Base-by-base conservation (phyloP, 2,797 vertebrate species). In the Tenualosa thibaudeaui region DNA sequence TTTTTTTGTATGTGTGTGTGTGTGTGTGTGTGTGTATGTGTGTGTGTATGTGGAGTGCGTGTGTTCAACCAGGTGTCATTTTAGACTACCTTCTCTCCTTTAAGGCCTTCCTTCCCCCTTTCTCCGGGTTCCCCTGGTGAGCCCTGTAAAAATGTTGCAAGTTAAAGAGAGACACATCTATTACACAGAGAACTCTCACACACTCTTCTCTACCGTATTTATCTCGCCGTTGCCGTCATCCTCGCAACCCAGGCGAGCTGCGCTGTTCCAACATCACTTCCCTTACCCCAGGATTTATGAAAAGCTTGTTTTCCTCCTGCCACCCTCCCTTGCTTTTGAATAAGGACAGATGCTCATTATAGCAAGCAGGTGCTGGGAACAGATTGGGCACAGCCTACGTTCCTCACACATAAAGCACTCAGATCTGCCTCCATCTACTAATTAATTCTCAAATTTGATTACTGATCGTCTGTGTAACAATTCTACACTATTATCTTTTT, bases 31-130 rank as follows among this genome's bases (percentile, higher is more conserved):
- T 71, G 81, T 62, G 56, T 13, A 9, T 17, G 22, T 40, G 17
- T 54, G 51, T 68, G 24, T 12, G 24, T 65, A 5, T n/a, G n/a
- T 65, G 26, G 6, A 13, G 24, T 31, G 4, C 2, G 8, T 68
- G 9, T 13, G 26, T 31, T 81, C 31, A 81, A 31, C 13, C 2
- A 26, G 49, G 31, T 26, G 58, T 26, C 31, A 5, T 12, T 81
- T 83, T 83, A 15, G 3, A 46, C 19, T 95, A 98, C 98, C 97
- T 99, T 99, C 88, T 97, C 96, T 94, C 98, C 98, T 96, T 97
- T 99, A 85, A 92, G 90, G 88, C 97, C 98, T 89, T 96, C 95
- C 91, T 92, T 96, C 90, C 97, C 98, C 60, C 94, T 93, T 84
- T 90, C 89, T 83, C 97, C 98, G 0, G 94, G 92, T 83, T 96